Evolutionary conservation across 1,140 invertebrate species (phyloP).

Genomic region (Linepithema humile): DNA sequence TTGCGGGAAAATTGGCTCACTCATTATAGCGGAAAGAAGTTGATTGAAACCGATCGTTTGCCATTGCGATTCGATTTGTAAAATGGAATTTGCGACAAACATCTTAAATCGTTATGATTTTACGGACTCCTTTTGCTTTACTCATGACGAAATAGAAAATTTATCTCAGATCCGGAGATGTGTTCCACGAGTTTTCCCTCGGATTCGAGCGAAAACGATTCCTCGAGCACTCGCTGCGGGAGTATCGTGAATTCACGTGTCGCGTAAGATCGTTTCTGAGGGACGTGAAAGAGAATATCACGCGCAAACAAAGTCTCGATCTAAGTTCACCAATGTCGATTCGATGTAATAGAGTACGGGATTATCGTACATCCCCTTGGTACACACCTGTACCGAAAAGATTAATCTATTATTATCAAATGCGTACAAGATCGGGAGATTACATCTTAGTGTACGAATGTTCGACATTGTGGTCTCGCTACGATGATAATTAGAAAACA

Average conservation of each 20-base stretch:
- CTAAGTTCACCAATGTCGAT: slow-evolving; percentile 25
- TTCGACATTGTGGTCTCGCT: background rate
- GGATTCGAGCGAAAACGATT: background rate
- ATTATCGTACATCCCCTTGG: slow-evolving; percentile 6
- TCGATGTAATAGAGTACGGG: slow-evolving; percentile 22
- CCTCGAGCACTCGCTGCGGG: background rate
- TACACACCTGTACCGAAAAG: background rate
- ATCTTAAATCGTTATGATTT: background rate
- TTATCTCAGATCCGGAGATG: background rate
- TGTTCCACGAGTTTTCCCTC: background rate
- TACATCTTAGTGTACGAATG: background rate
- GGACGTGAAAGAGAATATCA: slow-evolving; percentile 23
- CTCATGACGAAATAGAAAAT: background rate
- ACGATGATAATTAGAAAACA: slow-evolving; percentile 4
- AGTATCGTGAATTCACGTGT: background rate
- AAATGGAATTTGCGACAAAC: background rate
- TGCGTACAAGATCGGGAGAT: background rate
- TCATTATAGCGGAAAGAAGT: background rate
- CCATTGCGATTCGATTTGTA: background rate
- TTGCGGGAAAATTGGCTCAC: background rate
- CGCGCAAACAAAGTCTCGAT: slow-evolving; percentile 3
- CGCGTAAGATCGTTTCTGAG: background rate
- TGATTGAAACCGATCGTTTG: background rate
- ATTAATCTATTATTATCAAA: slow-evolving; percentile 9
- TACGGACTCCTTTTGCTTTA: background rate